Evolutionary conservation across 1,140 invertebrate genomes (phyloP).

Genomic region (Cotesia chilonis): DNA sequence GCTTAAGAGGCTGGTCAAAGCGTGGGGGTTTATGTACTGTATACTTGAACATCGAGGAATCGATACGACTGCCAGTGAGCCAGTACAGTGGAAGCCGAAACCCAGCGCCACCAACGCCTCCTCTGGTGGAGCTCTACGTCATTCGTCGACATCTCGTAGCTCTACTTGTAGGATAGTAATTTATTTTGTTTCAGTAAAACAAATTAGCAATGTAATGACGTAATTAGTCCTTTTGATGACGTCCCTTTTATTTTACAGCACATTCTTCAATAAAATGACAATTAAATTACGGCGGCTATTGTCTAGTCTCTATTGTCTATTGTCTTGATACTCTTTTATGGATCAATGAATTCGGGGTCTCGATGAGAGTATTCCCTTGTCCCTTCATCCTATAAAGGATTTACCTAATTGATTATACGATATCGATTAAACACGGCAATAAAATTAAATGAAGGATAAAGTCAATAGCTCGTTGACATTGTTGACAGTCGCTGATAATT

Average conservation of each 20-base stretch:
- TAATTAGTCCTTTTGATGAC: too few relatives aligned
- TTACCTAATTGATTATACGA: constrained; percentile 34
- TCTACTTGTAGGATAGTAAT: neutral
- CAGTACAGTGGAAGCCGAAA: constrained; percentile 46
- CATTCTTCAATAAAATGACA: constrained; percentile 14
- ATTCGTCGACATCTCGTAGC: neutral
- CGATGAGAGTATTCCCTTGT: constrained; percentile 22
- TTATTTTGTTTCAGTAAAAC: too few relatives aligned
- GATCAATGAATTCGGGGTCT: constrained; percentile 43
- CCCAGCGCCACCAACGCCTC: constrained; percentile 61
- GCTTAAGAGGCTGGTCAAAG: constrained; percentile 42
- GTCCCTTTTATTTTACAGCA: neutral
- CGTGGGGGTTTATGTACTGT: constrained; percentile 48
- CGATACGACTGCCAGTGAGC: constrained; percentile 47
- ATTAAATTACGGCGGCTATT: constrained; percentile 23
- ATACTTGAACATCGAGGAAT: constrained; percentile 48
- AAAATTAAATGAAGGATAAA: constrained; percentile 1
- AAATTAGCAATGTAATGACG: too few relatives aligned
- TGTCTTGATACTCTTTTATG: constrained; percentile 34
- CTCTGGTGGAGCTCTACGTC: constrained; percentile 3
- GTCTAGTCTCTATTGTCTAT: neutral
- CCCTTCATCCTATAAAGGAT: neutral
- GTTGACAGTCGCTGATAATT: too few relatives aligned
- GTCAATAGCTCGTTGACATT: constrained; percentile 5
- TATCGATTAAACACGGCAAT: constrained; percentile 25